A percentile compares a stretch with the other conserved stretches of the same genome.
These are phyloP conservation scores for Capromys pilorides DNA, from an alignment of 2,797 vertebrate species.

Conservation along the genomic window DNA sequence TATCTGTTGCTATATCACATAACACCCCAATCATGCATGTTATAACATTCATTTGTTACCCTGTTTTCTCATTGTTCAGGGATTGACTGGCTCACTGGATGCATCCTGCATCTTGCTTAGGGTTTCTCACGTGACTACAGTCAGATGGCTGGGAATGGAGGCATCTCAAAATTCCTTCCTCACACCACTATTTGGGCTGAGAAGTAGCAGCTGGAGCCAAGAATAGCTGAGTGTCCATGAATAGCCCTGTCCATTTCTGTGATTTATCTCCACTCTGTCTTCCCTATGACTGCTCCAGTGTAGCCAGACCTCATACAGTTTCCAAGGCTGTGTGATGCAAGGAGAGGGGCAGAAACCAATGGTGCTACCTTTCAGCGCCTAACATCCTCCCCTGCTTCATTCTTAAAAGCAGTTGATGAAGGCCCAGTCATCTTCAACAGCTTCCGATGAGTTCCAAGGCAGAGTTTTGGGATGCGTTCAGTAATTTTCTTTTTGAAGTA, in stretches of 20 bases:
- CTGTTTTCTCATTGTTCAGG: not conserved
- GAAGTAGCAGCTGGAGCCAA: not conserved
- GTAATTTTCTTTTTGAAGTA: conserved; percentile 18
- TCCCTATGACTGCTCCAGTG: not conserved
- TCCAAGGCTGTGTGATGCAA: not conserved
- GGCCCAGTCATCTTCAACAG: not conserved
- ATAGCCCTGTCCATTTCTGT: not conserved
- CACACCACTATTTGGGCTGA: not conserved
- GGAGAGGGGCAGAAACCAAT: not conserved
- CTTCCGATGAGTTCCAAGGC: not conserved
- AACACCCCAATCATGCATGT: not conserved
- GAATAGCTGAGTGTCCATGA: not conserved
- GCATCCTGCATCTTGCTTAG: not conserved
- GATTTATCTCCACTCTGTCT: not conserved
- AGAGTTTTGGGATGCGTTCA: not conserved
- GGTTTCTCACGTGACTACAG: not conserved
- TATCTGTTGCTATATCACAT: not conserved
- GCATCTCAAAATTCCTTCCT: not conserved
- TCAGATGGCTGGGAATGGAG: not conserved
- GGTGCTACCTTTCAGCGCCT: not conserved
- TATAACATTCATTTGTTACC: not conserved
- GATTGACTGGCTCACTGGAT: not conserved
- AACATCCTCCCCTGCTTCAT: not conserved
- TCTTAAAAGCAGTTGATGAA: not conserved
- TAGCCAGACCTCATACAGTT: not conserved